These are phyloP conservation scores for Ophion ventricosus DNA, from an alignment of 2,888 invertebrate genomes.

Conservation along the genomic window DNA sequence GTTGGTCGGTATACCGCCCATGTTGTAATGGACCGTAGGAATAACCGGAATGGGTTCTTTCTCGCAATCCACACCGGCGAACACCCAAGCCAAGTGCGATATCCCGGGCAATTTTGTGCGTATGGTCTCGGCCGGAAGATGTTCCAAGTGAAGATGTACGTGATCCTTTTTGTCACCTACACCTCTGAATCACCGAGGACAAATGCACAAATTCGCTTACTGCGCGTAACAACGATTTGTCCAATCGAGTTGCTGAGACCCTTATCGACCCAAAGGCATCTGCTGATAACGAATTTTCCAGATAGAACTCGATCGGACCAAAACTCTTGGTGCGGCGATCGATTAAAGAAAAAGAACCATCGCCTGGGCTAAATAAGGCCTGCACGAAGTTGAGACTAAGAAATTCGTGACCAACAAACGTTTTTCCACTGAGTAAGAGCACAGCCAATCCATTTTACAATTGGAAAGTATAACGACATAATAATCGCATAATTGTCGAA, in stretches of 20 bases:
- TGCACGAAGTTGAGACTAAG: too few relatives aligned
- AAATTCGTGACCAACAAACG: too few relatives aligned
- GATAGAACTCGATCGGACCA: too few relatives aligned
- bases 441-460: too few relatives aligned
- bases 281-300: too few relatives aligned
- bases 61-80: constrained; percentile 98
- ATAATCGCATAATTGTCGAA: constrained; percentile 2
- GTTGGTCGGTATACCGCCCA: constrained; percentile 99
- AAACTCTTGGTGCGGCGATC: too few relatives aligned
- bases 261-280: too few relatives aligned
- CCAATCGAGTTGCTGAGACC: too few relatives aligned
- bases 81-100: constrained; percentile 99
- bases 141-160: constrained; percentile 95
- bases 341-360: too few relatives aligned
- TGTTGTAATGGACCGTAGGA: constrained; percentile 99
- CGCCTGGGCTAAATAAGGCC: too few relatives aligned
- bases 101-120: constrained; percentile 94
- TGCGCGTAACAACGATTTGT: neutral
- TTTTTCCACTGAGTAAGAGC: too few relatives aligned
- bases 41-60: constrained; percentile 98
- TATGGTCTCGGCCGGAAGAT: constrained; percentile 96
- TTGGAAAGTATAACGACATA: neutral
- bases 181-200: constrained; percentile 86
- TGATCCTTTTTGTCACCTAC: constrained; percentile 98
- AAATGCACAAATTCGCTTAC: neutral